phyloP scores from a whole-genome alignment of 2,113 vertebrate genomes.

The Ammodytes marinus region DNA sequence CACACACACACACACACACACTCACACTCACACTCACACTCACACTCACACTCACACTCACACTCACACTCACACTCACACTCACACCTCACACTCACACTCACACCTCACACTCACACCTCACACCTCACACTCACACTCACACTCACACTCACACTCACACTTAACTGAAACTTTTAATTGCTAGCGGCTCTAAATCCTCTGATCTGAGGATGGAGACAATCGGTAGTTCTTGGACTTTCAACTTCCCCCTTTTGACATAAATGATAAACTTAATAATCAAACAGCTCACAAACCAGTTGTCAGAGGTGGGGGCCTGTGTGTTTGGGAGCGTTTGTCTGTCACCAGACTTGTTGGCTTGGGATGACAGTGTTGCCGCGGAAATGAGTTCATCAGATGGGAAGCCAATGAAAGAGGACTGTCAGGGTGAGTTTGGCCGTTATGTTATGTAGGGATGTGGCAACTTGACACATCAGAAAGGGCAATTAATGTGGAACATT shows the following conservation, averaged over 20 bases:
- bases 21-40: slow-evolving; percentile 9
- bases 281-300: slow-evolving; percentile 54
- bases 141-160: slow-evolving; percentile 18
- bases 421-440: slow-evolving; percentile 58
- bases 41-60: slow-evolving; percentile 20
- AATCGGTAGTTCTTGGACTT: slow-evolving; percentile 65
- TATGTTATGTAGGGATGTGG: slow-evolving; percentile 45
- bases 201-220: slow-evolving; percentile 55
- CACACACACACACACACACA: slow-evolving; percentile 8
- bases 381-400: slow-evolving; percentile 74
- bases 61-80: slow-evolving; percentile 14
- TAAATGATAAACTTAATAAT: slow-evolving; percentile 68
- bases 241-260: slow-evolving; percentile 42
- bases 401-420: slow-evolving; percentile 69
- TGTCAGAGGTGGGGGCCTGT: slow-evolving; percentile 50
- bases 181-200: slow-evolving; percentile 52
- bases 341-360: slow-evolving; percentile 59
- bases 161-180: slow-evolving; percentile 55
- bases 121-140: slow-evolving; percentile 2
- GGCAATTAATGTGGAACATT: slow-evolving; percentile 31
- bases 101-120: background rate
- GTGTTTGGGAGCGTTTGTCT: slow-evolving; percentile 44
- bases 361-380: slow-evolving; percentile 55
- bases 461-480: slow-evolving; percentile 41
- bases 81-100: background rate